Evolutionary conservation across 2,113 vertebrate genomes (phyloP), one percentile per base, ranked within the genome.

Genomic region (Telmatochromis brachygnathus): DNA sequence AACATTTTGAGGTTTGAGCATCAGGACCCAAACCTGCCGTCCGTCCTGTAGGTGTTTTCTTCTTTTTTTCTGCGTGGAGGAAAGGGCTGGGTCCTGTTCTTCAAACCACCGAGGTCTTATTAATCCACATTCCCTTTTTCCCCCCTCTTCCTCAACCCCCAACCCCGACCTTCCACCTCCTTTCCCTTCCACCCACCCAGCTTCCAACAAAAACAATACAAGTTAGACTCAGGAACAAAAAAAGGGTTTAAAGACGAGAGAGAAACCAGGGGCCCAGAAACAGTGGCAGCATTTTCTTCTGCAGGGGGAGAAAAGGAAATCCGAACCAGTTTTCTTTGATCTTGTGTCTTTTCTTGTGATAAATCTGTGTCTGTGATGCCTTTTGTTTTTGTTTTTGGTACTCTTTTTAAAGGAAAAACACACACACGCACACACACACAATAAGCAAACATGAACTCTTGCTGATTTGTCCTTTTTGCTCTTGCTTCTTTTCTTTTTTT

Each of bases 271-370:
- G 68, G 55, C 79, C 62, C 60, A 35, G 28, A 86, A 91, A 88
- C 87, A 90, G 89, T 88, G 81, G 89, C 88, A 86, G 89, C 80
- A 12, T 84, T 93, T 94, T 92, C 93, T 92, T 93, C 92, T 87
- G 81, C 89, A 92, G 92, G 92, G 91, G 90, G 87, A 47, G 79
- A 87, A 35, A 83, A 85, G 80, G 81, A 81, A 88, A 91, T 89
- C 89, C 73, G 70, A 55, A 89, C 28, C 87, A 84, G 90, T 73
- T 93, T 91, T 95, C 94, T 96, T 96, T 96, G 94, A 96, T 96
- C 95, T 96, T 96, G 94, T 96, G 96, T 96, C 95, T 96, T 96
- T 96, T 97, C 96, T 96, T 97, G 95, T 96, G 84, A 95, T 96
- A 89, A 96, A 94, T 95, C 94, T 96, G 94, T 97, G 94, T 97